phyloP scores from a whole-genome alignment of 2,888 invertebrate species.

The Atethmia centrago region DNA sequence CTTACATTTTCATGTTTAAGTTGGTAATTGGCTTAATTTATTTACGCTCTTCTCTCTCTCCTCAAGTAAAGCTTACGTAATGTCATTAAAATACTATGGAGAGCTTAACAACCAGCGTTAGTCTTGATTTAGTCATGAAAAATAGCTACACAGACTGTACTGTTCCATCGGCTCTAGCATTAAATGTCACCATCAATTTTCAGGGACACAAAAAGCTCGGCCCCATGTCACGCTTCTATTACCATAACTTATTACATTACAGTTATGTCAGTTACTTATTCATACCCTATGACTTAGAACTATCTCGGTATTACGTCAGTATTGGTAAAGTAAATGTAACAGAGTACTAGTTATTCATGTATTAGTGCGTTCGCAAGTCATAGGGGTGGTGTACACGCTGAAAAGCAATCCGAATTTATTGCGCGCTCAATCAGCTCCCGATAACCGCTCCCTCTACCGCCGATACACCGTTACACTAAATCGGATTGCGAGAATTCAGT shows the following conservation, averaged over 20 bases:
- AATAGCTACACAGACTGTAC: slow-evolving; percentile 4
- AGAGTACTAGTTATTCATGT: slow-evolving; percentile 43
- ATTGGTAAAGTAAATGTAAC: slow-evolving; percentile 37
- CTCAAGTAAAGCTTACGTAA: slow-evolving; percentile 28
- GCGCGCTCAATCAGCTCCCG: slow-evolving; percentile 79
- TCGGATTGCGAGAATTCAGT: slow-evolving; percentile 69
- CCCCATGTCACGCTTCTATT: slow-evolving; percentile 37
- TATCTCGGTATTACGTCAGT: slow-evolving; percentile 18
- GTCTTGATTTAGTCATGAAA: slow-evolving; percentile 3
- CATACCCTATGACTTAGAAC: slow-evolving; percentile 23
- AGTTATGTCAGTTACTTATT: slow-evolving; percentile 49
- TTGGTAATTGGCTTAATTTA: slow-evolving; percentile 57
- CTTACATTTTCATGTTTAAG: slow-evolving; percentile 57
- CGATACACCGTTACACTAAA: slow-evolving; percentile 69
- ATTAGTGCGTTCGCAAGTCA: slow-evolving; percentile 56
- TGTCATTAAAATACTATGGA: slow-evolving; percentile 23
- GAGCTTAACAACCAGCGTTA: slow-evolving; percentile 17
- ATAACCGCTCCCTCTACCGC: slow-evolving; percentile 73
- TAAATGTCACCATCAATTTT: slow-evolving; percentile 52
- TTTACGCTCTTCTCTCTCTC: slow-evolving; percentile 34
- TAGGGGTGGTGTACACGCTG: slow-evolving; percentile 70
- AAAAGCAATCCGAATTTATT: slow-evolving; percentile 82
- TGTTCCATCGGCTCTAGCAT: slow-evolving; percentile 22
- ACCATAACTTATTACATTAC: slow-evolving; percentile 39
- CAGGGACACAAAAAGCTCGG: slow-evolving; percentile 47